Conservation (phyloP, 2,888 invertebrate genomes). For the Epirrhoe alternata region DNA sequence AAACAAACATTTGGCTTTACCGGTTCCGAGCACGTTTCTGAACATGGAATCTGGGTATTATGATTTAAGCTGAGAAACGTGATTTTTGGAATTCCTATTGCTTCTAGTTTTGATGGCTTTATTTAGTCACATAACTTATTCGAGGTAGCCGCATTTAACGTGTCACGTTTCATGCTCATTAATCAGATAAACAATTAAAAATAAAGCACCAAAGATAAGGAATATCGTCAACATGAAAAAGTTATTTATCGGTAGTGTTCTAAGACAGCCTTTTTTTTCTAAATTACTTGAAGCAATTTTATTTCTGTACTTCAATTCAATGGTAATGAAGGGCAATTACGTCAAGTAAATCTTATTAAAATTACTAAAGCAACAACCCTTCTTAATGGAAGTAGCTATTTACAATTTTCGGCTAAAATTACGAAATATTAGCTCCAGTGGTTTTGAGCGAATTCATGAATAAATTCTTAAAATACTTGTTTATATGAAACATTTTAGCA, state of each 20-base stretch:
- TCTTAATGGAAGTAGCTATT: neutral
- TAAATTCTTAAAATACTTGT: neutral
- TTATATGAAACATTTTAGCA: constrained; percentile 9
- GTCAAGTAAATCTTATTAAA: neutral
- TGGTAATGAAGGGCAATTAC: neutral
- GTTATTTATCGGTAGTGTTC: too few relatives aligned
- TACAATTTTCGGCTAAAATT: neutral
- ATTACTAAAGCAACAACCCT: neutral
- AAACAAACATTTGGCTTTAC: constrained; percentile 34
- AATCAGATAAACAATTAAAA: neutral
- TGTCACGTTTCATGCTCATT: neutral
- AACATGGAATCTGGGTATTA: constrained; percentile 13
- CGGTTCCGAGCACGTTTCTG: constrained; percentile 26
- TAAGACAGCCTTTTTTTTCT: too few relatives aligned
- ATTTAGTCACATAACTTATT: constrained; percentile 2
- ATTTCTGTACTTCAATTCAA: neutral
- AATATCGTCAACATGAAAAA: too few relatives aligned
- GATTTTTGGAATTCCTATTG: constrained; percentile 20
- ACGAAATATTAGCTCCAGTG: neutral
- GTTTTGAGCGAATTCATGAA: neutral
- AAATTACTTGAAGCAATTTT: too few relatives aligned
- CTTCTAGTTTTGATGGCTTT: constrained; percentile 11
- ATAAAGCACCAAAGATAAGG: too few relatives aligned
- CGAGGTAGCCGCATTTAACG: constrained; percentile 3
- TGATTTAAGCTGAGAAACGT: constrained; percentile 23